These are phyloP conservation scores for Brachymystax lenok DNA, from an alignment of 2,797 vertebrate genomes.

Conservation along the genomic window DNA sequence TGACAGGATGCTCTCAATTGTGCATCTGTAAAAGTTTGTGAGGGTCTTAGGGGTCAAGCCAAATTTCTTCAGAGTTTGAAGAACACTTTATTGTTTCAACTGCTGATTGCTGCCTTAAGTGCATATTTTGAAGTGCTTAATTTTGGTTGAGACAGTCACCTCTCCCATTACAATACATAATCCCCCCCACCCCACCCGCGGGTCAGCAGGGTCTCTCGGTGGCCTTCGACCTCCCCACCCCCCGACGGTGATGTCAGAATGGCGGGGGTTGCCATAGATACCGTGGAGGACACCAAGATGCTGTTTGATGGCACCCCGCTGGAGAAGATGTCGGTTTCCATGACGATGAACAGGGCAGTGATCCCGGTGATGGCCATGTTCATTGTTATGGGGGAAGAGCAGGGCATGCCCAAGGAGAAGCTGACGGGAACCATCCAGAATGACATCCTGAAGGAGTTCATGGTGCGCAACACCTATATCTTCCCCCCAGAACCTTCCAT, in stretches of 20 bases:
- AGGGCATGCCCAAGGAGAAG: constrained; percentile 88
- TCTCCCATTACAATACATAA: neutral
- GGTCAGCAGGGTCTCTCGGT: constrained; percentile 97
- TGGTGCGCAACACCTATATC: constrained; percentile 98
- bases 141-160: neutral
- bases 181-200: constrained; percentile 70
- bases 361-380: constrained; percentile 94
- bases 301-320: constrained; percentile 96
- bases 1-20: no score
- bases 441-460: constrained; percentile 98
- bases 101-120: no score
- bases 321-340: constrained; percentile 98
- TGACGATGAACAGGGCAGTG: constrained; percentile 99
- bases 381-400: constrained; percentile 96
- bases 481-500: constrained; percentile 98
- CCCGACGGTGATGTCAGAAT: constrained; percentile 97
- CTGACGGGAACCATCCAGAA: constrained; percentile 98
- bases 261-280: constrained; percentile 98
- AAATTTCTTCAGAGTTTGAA: no score
- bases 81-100: no score
- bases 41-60: no score
- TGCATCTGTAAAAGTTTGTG: no score
- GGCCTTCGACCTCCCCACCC: constrained; percentile 96
- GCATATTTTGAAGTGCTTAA: neutral
- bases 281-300: constrained; percentile 96